These are phyloP conservation scores for Macaca mulatta DNA, from an alignment of 2,113 vertebrate genomes.

Conservation along the genomic window DNA sequence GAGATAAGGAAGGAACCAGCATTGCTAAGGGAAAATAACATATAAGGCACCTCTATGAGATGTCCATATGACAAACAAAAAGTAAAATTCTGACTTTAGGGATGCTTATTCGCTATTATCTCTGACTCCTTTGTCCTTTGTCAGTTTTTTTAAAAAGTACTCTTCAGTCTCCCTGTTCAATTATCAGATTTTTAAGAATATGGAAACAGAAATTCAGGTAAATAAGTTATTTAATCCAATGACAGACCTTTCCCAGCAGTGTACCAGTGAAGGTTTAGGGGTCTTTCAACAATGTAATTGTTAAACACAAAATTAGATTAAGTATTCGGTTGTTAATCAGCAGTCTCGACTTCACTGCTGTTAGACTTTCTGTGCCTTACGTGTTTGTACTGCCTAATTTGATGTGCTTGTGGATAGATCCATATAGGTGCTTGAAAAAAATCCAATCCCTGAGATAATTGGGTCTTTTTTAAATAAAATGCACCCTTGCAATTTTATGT, in stretches of 20 bases:
- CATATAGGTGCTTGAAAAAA: slow-evolving; percentile 42
- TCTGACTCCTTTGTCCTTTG: background rate
- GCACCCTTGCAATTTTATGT: slow-evolving; percentile 50
- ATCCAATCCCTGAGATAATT: slow-evolving; percentile 29
- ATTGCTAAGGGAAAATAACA: background rate
- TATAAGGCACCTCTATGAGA: background rate
- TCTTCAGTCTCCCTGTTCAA: background rate
- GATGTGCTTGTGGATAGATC: slow-evolving; percentile 44
- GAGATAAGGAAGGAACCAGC: background rate
- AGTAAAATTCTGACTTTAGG: background rate
- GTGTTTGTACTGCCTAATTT: slow-evolving; percentile 19
- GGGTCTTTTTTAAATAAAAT: slow-evolving; percentile 25
- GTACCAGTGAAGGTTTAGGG: background rate
- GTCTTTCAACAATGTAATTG: background rate
- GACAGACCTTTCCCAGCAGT: background rate
- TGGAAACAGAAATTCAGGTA: background rate
- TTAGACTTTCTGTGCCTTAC: background rate
- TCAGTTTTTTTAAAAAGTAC: background rate
- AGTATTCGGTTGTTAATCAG: slow-evolving; percentile 43
- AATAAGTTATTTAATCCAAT: background rate
- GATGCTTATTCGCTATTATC: background rate
- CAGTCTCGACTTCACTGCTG: slow-evolving; percentile 41
- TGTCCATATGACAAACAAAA: background rate
- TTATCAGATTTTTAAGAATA: background rate
- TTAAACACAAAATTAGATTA: slow-evolving; percentile 53